Conservation (phyloP, 1,140 invertebrate species). For the Drosophila simulans region DNA sequence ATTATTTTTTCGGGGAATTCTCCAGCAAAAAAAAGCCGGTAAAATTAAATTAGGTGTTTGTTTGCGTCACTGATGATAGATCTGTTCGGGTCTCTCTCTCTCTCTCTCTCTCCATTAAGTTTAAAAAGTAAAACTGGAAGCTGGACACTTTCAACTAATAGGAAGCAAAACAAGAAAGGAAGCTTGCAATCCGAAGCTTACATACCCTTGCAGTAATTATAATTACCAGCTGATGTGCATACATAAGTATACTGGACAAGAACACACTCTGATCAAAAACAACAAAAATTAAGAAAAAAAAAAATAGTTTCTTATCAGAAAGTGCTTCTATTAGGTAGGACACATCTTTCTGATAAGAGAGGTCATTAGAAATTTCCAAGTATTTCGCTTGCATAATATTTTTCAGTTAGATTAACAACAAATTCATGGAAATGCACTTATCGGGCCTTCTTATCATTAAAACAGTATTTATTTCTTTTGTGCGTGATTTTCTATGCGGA, state of each 20-base stretch:
- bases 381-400: background rate
- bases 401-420: background rate
- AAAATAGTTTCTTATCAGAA: no score
- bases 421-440: background rate
- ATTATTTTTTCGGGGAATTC: constrained; percentile 37
- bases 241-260: no score
- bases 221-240: no score
- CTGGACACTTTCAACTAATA: background rate
- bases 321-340: no score
- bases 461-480: background rate
- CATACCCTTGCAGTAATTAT: background rate
- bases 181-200: background rate
- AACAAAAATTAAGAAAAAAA: no score
- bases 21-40: constrained; percentile 1
- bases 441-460: constrained; percentile 5
- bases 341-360: background rate
- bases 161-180: background rate
- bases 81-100: constrained; percentile 1
- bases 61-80: constrained; percentile 31
- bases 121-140: no score
- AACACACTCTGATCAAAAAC: no score
- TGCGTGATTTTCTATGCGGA: background rate
- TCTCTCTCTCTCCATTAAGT: no score
- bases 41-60: background rate
- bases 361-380: background rate